phyloP scores from a whole-genome alignment of 2,797 vertebrate species.

The Decapterus maruadsi region DNA sequence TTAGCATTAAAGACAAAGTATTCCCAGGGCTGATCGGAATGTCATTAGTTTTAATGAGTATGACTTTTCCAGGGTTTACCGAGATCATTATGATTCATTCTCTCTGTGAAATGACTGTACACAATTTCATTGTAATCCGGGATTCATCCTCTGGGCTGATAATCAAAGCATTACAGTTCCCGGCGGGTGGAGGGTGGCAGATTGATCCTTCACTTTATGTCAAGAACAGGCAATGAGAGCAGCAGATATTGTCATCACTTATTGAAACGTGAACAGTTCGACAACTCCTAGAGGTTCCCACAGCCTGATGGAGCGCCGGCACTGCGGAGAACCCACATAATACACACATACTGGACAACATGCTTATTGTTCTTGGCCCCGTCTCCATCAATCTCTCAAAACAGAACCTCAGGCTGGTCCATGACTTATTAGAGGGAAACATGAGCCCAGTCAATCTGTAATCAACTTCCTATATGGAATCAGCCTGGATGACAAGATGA shows the following conservation, averaged over 20 bases:
- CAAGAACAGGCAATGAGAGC: background rate
- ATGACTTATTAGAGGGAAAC: conserved; percentile 65
- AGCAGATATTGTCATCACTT: conserved; percentile 9
- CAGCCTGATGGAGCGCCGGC: conserved; percentile 7
- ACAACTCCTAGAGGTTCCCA: conserved; percentile 20
- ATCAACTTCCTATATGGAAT: conserved; percentile 80
- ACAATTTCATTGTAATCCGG: background rate
- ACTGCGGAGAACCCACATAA: conserved; percentile 15
- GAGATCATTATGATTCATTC: background rate
- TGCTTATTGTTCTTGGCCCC: conserved; percentile 56
- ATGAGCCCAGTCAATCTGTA: conserved; percentile 79
- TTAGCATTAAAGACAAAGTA: background rate
- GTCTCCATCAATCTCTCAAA: conserved; percentile 57
- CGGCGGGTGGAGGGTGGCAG: background rate
- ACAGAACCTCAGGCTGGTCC: conserved; percentile 57
- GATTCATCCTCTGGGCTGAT: background rate
- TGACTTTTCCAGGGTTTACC: background rate
- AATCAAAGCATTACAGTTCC: background rate
- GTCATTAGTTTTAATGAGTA: background rate
- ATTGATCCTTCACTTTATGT: background rate
- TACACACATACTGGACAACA: conserved; percentile 48
- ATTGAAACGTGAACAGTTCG: background rate
- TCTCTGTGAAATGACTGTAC: too few relatives aligned
- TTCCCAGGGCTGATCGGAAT: background rate
- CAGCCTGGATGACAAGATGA: conserved; percentile 74